Evolutionary conservation across 2,888 invertebrate species (phyloP).

Genomic region (Idaea aversata): DNA sequence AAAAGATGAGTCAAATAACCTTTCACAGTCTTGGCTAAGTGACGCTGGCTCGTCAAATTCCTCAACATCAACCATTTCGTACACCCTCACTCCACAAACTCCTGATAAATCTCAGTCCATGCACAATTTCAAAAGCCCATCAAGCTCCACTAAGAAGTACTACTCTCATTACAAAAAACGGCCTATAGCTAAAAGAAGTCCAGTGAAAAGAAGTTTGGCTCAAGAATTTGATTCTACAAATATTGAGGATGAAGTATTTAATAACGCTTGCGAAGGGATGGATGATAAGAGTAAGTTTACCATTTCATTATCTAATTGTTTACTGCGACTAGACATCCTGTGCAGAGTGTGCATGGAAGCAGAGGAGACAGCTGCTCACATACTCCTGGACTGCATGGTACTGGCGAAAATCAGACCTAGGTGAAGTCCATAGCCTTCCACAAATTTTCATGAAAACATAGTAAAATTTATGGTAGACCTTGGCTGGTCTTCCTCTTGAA

Average conservation of each 20-base stretch:
- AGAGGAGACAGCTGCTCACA: not conserved
- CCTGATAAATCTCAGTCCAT: conserved; percentile 26
- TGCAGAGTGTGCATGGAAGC: not conserved
- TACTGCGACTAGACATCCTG: not conserved
- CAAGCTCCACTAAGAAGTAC: conserved; percentile 39
- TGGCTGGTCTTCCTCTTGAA: not conserved
- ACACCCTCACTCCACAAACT: conserved; percentile 33
- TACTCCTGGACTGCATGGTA: too few species aligned
- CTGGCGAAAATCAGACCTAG: too few species aligned
- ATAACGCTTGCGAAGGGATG: conserved; percentile 35
- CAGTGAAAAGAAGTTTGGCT: conserved; percentile 48
- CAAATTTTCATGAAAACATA: not conserved
- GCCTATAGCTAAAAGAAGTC: conserved; percentile 37
- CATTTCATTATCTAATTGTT: not conserved
- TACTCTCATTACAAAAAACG: conserved; percentile 63
- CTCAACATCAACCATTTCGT: conserved; percentile 23
- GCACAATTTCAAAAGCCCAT: not conserved
- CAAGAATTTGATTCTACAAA: not conserved
- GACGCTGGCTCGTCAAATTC: conserved; percentile 10
- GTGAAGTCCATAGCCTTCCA: not conserved
- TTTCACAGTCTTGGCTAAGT: conserved; percentile 4
- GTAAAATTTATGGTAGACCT: not conserved
- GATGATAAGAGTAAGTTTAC: conserved; percentile 66
- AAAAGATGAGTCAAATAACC: conserved; percentile 10
- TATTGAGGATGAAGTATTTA: conserved; percentile 28